These are phyloP conservation scores for Agelas oroides DNA, from an alignment of 37 sponge, comb jelly and placozoan species.

Conservation along the genomic window DNA sequence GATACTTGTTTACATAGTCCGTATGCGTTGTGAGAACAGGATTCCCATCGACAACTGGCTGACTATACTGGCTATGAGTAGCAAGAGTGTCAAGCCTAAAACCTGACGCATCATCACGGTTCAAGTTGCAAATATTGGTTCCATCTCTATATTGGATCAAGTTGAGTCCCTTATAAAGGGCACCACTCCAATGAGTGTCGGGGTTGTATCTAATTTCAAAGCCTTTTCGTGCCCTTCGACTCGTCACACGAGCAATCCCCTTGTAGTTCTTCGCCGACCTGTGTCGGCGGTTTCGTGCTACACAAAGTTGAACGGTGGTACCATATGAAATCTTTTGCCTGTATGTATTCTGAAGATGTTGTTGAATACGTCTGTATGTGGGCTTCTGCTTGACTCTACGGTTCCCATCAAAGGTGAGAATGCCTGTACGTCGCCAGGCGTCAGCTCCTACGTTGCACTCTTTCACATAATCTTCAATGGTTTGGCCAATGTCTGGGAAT, in stretches of 20 bases:
- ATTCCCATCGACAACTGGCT: conserved; percentile 31
- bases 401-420: conserved; percentile 41
- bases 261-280: conserved; percentile 13
- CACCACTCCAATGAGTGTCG: conserved; percentile 46
- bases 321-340: no score
- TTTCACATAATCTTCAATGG: conserved; percentile 14
- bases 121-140: conserved; percentile 23
- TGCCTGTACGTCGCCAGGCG: conserved; percentile 28
- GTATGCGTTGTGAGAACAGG: conserved; percentile 34
- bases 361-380: conserved; percentile 4
- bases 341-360: conserved; percentile 10
- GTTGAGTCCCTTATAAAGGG: conserved; percentile 25
- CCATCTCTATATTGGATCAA: conserved; percentile 4
- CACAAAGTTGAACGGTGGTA: conserved; percentile 43
- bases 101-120: conserved; percentile 70
- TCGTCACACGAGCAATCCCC: conserved; percentile 35
- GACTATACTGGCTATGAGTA: conserved; percentile 45
- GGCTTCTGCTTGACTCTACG: neutral
- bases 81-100: conserved; percentile 56
- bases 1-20: conserved; percentile 61
- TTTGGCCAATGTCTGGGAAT: conserved; percentile 26
- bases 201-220: conserved; percentile 52
- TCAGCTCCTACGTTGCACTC: conserved; percentile 17
- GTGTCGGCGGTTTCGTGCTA: conserved; percentile 25
- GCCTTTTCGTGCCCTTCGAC: conserved; percentile 28